Conservation (phyloP, 2,888 invertebrate genomes). For the Phrixothrix hirtus region DNA sequence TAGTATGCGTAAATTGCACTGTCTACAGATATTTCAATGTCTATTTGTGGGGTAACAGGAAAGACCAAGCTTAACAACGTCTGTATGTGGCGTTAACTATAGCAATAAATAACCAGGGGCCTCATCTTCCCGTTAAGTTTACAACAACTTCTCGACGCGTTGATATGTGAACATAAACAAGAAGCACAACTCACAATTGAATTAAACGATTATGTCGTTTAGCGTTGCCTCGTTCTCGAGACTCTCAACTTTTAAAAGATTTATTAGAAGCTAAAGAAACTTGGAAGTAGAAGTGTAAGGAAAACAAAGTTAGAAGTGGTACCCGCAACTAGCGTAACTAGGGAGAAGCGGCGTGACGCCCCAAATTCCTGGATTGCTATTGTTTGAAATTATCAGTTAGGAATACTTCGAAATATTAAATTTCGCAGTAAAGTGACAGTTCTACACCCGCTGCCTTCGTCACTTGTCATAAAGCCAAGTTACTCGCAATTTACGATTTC, state of each 20-base stretch:
- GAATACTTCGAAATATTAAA: conserved; percentile 23
- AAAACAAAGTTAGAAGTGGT: conserved; percentile 21
- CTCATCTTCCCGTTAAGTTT: conserved; percentile 32
- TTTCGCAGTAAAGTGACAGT: conserved; percentile 19
- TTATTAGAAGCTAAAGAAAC: conserved; percentile 26
- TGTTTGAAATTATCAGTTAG: conserved; percentile 12
- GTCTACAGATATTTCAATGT: conserved; percentile 29
- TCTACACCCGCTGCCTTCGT: conserved; percentile 31
- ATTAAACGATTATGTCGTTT: conserved; percentile 50
- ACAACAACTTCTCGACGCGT: conserved; percentile 32
- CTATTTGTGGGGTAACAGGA: conserved; percentile 24
- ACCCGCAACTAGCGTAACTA: conserved; percentile 8
- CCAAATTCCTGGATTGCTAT: conserved; percentile 1
- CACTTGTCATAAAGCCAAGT: conserved; percentile 38
- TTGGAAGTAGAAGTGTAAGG: conserved; percentile 12
- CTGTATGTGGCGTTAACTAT: conserved; percentile 36
- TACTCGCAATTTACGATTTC: conserved; percentile 38
- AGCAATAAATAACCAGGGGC: conserved; percentile 35
- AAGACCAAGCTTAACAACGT: conserved; percentile 27
- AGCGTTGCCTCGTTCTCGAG: conserved; percentile 40
- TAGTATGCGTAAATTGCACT: conserved; percentile 22
- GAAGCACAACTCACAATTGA: conserved; percentile 46
- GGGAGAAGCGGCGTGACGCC: not conserved
- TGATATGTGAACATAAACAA: conserved; percentile 51
- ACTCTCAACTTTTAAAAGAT: conserved; percentile 29